A percentile compares a stretch with the other conserved stretches of the same genome.
These are phyloP conservation scores for Drosophila subobscura DNA, from an alignment of 1,140 invertebrate genomes.

Conservation along the genomic window DNA sequence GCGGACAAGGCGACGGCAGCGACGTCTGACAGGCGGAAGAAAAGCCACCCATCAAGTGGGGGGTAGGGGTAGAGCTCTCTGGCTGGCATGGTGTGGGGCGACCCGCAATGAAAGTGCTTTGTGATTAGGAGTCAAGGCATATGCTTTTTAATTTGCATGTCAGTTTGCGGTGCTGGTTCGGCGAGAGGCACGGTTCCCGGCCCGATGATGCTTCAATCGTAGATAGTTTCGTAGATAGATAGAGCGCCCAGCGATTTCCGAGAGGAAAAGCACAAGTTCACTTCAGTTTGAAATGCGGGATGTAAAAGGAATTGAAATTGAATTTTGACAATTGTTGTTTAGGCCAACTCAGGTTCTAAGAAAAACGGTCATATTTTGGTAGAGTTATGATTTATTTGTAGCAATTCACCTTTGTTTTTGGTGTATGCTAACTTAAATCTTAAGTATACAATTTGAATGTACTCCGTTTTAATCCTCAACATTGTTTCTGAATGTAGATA, in stretches of 20 bases:
- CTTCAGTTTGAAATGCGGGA: too few relatives aligned
- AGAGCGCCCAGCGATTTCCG: neutral
- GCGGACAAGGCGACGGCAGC: constrained; percentile 55
- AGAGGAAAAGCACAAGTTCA: neutral
- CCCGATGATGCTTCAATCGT: constrained; percentile 3
- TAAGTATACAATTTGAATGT: too few relatives aligned
- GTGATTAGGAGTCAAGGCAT: constrained; percentile 54
- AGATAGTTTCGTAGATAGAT: too few relatives aligned
- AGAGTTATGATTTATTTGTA: too few relatives aligned
- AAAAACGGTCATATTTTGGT: too few relatives aligned
- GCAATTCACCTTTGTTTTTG: too few relatives aligned
- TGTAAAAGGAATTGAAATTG: too few relatives aligned
- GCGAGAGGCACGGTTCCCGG: neutral
- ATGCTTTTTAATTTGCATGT: constrained; percentile 66
- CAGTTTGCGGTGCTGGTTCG: constrained; percentile 37
- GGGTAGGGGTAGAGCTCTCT: constrained; percentile 10
- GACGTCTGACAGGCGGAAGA: constrained; percentile 63
- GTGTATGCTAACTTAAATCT: too few relatives aligned
- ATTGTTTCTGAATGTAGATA: too few relatives aligned
- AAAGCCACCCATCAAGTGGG: constrained; percentile 54
- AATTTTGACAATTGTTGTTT: too few relatives aligned
- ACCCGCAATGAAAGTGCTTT: constrained; percentile 45
- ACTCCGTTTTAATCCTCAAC: too few relatives aligned
- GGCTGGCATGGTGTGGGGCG: neutral
- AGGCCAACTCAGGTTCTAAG: too few relatives aligned